Evolutionary conservation across 2,113 vertebrate genomes (phyloP).

Genomic region (Rhea americana): DNA sequence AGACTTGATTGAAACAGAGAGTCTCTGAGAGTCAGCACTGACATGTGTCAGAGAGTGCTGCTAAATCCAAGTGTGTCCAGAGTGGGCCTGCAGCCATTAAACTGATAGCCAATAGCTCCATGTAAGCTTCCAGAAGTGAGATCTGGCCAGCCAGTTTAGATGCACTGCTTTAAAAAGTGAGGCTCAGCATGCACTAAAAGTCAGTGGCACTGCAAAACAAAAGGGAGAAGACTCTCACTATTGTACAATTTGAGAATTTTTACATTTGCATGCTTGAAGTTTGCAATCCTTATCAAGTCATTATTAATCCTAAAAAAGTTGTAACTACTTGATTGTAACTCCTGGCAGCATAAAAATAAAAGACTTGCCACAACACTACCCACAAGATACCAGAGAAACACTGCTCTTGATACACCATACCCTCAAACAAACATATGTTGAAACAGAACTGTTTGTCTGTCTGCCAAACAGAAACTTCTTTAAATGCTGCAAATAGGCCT

Average conservation of each 20-base stretch:
- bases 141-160: background rate
- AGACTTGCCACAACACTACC: background rate
- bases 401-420: background rate
- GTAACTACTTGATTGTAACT: background rate
- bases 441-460: background rate
- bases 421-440: background rate
- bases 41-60: fast-evolving
- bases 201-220: background rate
- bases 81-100: background rate
- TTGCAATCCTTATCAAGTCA: background rate
- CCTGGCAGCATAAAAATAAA: background rate
- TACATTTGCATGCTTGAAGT: background rate
- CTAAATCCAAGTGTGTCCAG: background rate
- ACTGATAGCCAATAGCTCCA: background rate
- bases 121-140: fast-evolving
- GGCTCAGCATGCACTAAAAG: background rate
- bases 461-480: constrained; percentile 4
- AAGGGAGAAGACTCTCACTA: background rate
- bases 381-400: background rate
- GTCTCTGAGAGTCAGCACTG: background rate
- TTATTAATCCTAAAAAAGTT: background rate
- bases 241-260: background rate
- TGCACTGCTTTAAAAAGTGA: background rate
- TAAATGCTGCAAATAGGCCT: background rate
- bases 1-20: background rate